These are phyloP conservation scores for Archilochus colubris DNA, from an alignment of 2,113 vertebrate species.

Conservation along the genomic window DNA sequence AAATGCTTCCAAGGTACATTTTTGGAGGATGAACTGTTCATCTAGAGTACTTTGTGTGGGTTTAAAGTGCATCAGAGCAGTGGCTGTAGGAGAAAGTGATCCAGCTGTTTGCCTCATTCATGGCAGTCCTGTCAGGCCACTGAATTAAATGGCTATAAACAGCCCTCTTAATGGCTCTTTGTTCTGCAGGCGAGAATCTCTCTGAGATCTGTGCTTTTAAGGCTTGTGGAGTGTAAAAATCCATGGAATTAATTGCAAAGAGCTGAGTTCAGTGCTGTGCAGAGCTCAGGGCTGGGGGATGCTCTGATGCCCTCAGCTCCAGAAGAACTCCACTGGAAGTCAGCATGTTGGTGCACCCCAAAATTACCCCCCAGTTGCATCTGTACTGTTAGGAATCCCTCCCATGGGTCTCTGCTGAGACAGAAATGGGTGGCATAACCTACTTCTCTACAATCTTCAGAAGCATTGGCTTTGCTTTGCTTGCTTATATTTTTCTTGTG, in stretches of 20 bases:
- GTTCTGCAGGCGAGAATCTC: not conserved
- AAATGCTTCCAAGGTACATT: not conserved
- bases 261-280: not conserved
- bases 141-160: not conserved
- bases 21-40: not conserved
- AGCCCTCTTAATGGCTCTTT: too few species aligned
- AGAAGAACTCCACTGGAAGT: fast-evolving
- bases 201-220: not conserved
- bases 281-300: fast-evolving
- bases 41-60: not conserved
- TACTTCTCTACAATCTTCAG: not conserved
- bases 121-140: not conserved
- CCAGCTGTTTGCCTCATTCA: not conserved
- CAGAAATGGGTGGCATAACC: not conserved
- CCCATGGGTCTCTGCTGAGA: not conserved
- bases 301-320: not conserved
- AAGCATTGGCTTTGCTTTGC: not conserved
- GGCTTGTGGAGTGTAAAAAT: not conserved
- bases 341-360: too few species aligned
- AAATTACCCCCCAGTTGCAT: not conserved
- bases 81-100: not conserved
- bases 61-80: not conserved
- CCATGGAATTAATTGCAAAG: not conserved
- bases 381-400: not conserved
- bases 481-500: not conserved